phyloP scores from a whole-genome alignment of 2,797 vertebrate species.

The Pelodytes ibericus region DNA sequence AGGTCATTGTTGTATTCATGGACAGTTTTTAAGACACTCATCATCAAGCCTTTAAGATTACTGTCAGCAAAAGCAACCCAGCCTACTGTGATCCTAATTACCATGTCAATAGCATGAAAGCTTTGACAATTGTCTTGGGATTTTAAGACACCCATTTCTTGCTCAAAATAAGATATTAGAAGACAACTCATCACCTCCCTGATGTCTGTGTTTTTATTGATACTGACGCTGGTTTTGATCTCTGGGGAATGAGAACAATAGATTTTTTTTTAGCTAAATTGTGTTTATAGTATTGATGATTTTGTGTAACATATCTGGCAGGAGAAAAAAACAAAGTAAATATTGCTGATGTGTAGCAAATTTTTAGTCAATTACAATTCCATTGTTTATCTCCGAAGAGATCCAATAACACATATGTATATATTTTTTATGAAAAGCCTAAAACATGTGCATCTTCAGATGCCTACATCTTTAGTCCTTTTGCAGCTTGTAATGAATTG shows the following conservation, averaged over 20 bases:
- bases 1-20: too few species aligned
- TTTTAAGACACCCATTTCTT: constrained; percentile 33
- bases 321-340: too few species aligned
- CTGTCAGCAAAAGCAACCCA: constrained; percentile 35
- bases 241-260: constrained; percentile 22
- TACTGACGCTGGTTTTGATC: constrained; percentile 29
- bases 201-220: constrained; percentile 16
- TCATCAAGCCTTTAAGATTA: constrained; percentile 38
- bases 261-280: background rate
- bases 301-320: too few species aligned
- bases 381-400: too few species aligned
- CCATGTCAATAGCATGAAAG: constrained; percentile 21
- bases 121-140: constrained; percentile 17
- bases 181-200: constrained; percentile 18
- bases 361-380: too few species aligned
- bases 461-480: too few species aligned
- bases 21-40: constrained; percentile 27
- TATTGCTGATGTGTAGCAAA: too few species aligned
- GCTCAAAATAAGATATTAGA: constrained; percentile 35
- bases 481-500: too few species aligned
- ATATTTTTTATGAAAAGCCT: too few species aligned
- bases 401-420: too few species aligned
- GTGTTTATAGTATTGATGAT: too few species aligned
- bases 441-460: too few species aligned
- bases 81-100: constrained; percentile 26